Evolutionary conservation across 2,797 vertebrate genomes (phyloP), one percentile per base, ranked within the genome.

Genomic region (Lagocephalus sceleratus): DNA sequence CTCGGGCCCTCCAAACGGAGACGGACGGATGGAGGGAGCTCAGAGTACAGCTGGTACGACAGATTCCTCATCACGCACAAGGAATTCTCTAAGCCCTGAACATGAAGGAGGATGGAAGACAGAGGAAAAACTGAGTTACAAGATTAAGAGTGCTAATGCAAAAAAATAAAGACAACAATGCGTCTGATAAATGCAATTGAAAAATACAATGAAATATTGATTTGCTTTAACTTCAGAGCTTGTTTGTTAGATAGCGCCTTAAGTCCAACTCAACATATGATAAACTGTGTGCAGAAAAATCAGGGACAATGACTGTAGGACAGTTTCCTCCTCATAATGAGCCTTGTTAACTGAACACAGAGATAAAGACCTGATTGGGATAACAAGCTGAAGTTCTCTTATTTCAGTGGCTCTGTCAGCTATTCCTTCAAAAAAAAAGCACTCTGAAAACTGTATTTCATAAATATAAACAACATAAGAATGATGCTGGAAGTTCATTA

Each of bases 31-130:
- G 92, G 88, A 0, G 95, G 94, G 71, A 99, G 94, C 84, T 99
- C 97, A 0, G 89, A 84, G 3, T 98, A 99, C 39, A 99, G 89
- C 71, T 97, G 94, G 76, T 95, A 98, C 54, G 96, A 98, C 78
- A 99, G 89, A 87, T 99, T 99, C 61, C 97, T 92, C 83, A 99
- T 84, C 41, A 97, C 92, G 0, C 97, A 99, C 64, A 97, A 79
- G 0, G 92, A 93, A 0, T 98, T 99, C 87, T 99, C 97, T 78
- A 97, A 89, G 0, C 97, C 96, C 97, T 98, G 51, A 2, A 16
- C 5, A 20, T 5, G 16, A 59, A 54, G 1, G 59, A 5, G 26
- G 19, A 51, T 1, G 15, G 19, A 48, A 7, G 15, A 39, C n/a
- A 43, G 8, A 1, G 6, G 2, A 32, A 2, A 1, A 3, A 11